Evolutionary conservation across 2,113 vertebrate species (phyloP), one percentile per base, ranked within the genome.

Genomic region (Periophthalmus modestus): DNA sequence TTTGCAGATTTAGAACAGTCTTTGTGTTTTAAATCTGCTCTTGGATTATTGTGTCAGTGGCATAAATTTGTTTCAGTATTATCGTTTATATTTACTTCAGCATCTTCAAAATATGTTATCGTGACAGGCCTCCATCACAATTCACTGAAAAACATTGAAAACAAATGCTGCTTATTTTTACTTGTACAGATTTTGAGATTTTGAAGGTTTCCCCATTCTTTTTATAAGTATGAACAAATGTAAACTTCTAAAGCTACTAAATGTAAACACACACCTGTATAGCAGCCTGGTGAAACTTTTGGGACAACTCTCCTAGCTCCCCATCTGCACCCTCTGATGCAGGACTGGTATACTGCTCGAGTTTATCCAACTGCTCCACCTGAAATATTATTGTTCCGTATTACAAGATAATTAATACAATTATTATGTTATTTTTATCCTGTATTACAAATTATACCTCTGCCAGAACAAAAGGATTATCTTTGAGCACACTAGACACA

Each of bases 251-350:
- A 52, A 52, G 50, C 18, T 52, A 6, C 16, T 5, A 52, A 7
- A 52, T 7, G 5, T 16, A 5, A 28, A 0, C 43, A 82, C 89
- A 54, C 28, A 97, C 97, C 94, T 99, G 96, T 2, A 97, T 90
- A 4, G 97, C 96, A 0, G 97, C 95, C 82, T 97, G 96, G 73
- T 98, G 96, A 84, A 99, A 97, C 66, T 95, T 94, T 46, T 97
- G 90, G 0, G 96, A 95, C 18, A 99, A 84, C 68, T 98, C 96
- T 36, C 94, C 95, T 0, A 99, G 92, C 14, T 96, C 95, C 59
- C 95, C 95, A 65, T 93, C 92, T 0, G 72, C 89, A 33, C 92
- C 93, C 54, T 91, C 89, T 0, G 79, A 34, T 19, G 72, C 83
- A 33, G 92, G 83, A 66, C 85, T 87, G 2, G 94, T 95, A 68